Evolutionary conservation across 2,888 invertebrate species (phyloP), one percentile per base, ranked within the genome.

Genomic region (Troglohyphantes excavatus): DNA sequence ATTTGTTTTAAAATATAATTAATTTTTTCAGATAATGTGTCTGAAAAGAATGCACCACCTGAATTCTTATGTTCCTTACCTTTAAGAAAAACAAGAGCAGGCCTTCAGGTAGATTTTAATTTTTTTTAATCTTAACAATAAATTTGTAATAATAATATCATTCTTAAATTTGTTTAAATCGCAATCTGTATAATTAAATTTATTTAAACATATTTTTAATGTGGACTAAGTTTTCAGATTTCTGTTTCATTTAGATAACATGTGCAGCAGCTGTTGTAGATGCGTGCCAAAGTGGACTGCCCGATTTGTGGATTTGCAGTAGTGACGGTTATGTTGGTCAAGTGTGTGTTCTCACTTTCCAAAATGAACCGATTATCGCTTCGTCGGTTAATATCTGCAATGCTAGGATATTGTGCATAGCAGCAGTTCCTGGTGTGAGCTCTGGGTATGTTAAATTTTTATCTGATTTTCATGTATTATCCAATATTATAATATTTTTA

Each of bases 301-400:
- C 93, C 91, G 98, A 98, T 93, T 97, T 99, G 79, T 99, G 99
- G 98, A 96, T 99, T 13, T 99, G 98, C 94, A 99, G 98, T 94
- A 98, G 98, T 93, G 98, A 99, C 93, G 98, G 98, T 0, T 98
- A 98, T 94, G 98, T 98, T 5, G 98, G 99, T 0, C 97, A 96
- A 93, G 97, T 98, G 79, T 98, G 98, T 94, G 96, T 98, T 59
- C 94, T 99, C 90, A 98, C 97, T 78, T 94, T 99, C 65, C 95
- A 96, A 81, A 97, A 98, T 0, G 98, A 98, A 93, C 98, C 98
- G 3, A 97, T 97, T 85, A 98, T 99, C 91, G 97, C 97, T 43
- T 97, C 98, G 19, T 98, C 98, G 94, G 98, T 98, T 93, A 98
- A 98, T 9, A 98, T 99, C 2, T 98, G 98, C 94, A 98, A 98